A percentile compares a stretch with the other conserved stretches of the same genome.
Conservation (phyloP, 2,888 invertebrate genomes). For the Hofmannophila pseudospretella region DNA sequence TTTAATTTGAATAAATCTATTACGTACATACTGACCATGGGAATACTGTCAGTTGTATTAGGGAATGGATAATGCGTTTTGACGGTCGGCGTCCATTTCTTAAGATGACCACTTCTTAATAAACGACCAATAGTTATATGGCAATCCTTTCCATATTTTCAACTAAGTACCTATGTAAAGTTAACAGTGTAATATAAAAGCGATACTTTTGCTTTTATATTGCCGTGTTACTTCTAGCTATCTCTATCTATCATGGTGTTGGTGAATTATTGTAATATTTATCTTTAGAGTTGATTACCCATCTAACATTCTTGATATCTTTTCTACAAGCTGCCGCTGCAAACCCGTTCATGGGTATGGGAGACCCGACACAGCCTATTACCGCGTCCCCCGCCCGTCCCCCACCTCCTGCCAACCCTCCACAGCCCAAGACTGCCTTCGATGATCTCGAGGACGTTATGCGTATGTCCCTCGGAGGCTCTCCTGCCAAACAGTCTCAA, state of each 20-base stretch:
- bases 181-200: background rate
- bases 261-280: constrained; percentile 2
- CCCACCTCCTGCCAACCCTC: constrained; percentile 63
- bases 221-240: no score
- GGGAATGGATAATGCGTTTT: no score
- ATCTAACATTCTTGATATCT: constrained; percentile 5
- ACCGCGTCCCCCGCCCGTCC: constrained; percentile 72
- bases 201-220: background rate
- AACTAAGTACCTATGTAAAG: background rate
- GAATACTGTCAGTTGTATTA: no score
- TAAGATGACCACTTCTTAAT: no score
- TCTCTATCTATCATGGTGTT: constrained; percentile 7
- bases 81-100: no score
- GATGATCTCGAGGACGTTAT: constrained; percentile 84
- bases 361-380: constrained; percentile 68
- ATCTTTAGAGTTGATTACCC: background rate
- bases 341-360: constrained; percentile 83
- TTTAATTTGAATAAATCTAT: no score
- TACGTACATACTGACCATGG: no score
- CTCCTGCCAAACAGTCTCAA: constrained; percentile 58
- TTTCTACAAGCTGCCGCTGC: constrained; percentile 57
- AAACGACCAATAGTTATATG: background rate
- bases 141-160: background rate
- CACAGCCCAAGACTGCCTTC: constrained; percentile 79
- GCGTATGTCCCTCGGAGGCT: constrained; percentile 82